Base-by-base conservation (phyloP, 2,888 invertebrate species). In the Rhagophthalmus giganteus region DNA sequence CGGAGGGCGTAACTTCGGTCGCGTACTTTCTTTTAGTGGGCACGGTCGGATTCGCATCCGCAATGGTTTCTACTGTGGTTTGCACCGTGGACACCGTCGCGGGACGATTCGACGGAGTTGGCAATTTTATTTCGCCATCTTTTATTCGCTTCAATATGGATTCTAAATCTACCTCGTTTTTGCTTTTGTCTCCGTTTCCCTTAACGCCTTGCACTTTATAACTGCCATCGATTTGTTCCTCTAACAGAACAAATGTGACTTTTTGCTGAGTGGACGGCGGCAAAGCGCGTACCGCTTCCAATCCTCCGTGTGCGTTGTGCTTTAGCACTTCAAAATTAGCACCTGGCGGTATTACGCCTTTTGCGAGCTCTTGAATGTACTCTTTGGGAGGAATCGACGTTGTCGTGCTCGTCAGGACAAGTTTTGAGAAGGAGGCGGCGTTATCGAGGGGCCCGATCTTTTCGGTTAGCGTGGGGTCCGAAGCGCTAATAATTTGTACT, bases 151-250 rank as follows among this genome's bases (percentile, higher is more conserved):
- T 85, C 33, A 92, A 77, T 62, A 91, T 90, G 1, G 84, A 87
- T 61, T 90, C 89, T 0, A 91, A 87, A 66, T 90, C 89, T 2
- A 84, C 81, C 34, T 86, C 85, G 58, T 83, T 84, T 66, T 84
- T 82, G 61, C 84, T 85, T 44, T 86, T 81, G 60, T 83, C 85
- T 1, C 84, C 79, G 63, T 88, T 90, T 0, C 90, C 88, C 74
- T 88, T 87, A 1, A 90, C 85, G 1, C 90, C 90, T 70, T 90
- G 89, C 0, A 91, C 90, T 74, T 90, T 90, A 59, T 88, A 88
- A 13, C 87, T 87, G 3, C 91, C 91, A 64, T 91, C 91, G 2
- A 87, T 82, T 69, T 91, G 91, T 68, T 92, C 91, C 72, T 91
- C 91, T 7, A 92, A 75, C 31, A 91, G 86, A 0, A 92, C 91